Base-by-base conservation (phyloP, 2,113 vertebrate genomes). In the Aythya baeri region DNA sequence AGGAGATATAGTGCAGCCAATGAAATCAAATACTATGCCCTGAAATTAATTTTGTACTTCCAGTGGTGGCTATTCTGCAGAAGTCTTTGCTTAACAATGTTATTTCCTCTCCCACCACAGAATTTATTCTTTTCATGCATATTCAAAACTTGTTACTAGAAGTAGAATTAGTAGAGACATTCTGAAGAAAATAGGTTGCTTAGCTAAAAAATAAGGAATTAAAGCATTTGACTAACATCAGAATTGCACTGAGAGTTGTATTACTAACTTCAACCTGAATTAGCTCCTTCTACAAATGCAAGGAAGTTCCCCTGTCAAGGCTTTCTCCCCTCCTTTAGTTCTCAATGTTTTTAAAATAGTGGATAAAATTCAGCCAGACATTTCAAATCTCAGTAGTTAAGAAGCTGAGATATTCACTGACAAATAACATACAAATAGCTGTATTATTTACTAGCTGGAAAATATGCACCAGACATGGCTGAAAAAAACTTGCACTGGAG, bases 31-130 rank as follows among this genome's bases (percentile, higher is more conserved):
- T 32, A 21, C 25, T 29, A 31, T 22, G 41, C 7, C n/a, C 25
- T 83, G 26, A 93, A 75, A 68, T 75, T 65, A 62, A 72, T 92
- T 88, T 75, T 78, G 32, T 36, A 34, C 2, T 6, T 75, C 88
- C 68, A 59, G 12, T 15, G 15, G 18, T 57, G 27, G 32, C 21
- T 74, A 59, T 49, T 91, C 44, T 89, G 65, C 59, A 90, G 7
- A 75, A 86, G 7, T 32, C 29, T 91, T 79, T 73, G 52, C 25
- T 81, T 67, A 77, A 55, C 36, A n/a, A 74, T 14, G 29, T 36
- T 54, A 36, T 57, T 86, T 67, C 9, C 11, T 43, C 49, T 90
- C 7, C 55, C 63, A 55, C 38, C 0, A 2, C 77, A 57, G 21
- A 88, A 55, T 78, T 55, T 41, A 2, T 46, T 67, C 31, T 74